phyloP scores from a whole-genome alignment of 2,888 invertebrate genomes.

The Megastigmus dorsalis region DNA sequence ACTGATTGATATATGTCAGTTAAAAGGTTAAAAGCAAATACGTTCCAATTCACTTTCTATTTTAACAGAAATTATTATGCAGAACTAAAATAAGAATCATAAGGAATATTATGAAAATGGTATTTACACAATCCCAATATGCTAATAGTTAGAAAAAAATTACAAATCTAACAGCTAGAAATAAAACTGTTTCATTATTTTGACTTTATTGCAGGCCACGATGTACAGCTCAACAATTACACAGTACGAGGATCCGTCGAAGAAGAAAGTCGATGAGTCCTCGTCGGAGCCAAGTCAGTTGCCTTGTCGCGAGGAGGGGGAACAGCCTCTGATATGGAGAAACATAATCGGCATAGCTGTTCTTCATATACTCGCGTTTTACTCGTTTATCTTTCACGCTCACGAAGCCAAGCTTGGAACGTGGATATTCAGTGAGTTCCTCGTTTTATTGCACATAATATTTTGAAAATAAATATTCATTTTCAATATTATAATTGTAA shows the following conservation, averaged over 20 bases:
- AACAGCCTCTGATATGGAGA: slow-evolving; percentile 79
- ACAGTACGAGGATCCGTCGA: slow-evolving; percentile 57
- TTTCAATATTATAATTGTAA: not conserved
- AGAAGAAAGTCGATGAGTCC: slow-evolving; percentile 52
- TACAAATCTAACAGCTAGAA: not conserved
- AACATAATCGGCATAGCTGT: slow-evolving; percentile 77
- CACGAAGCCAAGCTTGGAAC: slow-evolving; percentile 73
- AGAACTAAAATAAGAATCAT: too few species aligned
- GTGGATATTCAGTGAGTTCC: slow-evolving; percentile 79
- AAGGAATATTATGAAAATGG: too few species aligned
- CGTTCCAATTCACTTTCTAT: not conserved
- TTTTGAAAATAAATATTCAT: not conserved
- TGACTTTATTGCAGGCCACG: not conserved
- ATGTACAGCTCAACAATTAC: slow-evolving; percentile 62
- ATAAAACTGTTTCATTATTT: not conserved
- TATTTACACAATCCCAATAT: not conserved
- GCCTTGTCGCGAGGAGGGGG: slow-evolving; percentile 52
- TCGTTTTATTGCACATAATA: not conserved
- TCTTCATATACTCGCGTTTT: slow-evolving; percentile 75
- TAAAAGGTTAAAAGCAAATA: too few species aligned
- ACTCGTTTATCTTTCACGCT: slow-evolving; percentile 71
- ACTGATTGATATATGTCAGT: too few species aligned
- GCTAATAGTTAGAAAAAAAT: not conserved
- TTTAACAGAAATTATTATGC: not conserved
- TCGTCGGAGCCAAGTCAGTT: slow-evolving; percentile 53